Conservation (phyloP, 2,888 invertebrate genomes). For the Drosophila rellima region DNA sequence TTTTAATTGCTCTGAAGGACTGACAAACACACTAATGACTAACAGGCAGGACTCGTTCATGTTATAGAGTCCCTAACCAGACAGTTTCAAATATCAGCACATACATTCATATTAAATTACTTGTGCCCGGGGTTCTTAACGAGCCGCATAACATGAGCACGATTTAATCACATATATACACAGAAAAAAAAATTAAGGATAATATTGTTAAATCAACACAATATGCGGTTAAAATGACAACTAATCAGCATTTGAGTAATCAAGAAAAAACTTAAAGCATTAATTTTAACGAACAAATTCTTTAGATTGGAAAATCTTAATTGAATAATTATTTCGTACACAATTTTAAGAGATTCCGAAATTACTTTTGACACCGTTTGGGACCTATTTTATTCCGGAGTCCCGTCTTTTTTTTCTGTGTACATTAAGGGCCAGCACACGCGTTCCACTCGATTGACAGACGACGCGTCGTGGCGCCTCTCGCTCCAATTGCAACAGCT, state of each 20-base stretch:
- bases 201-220: too few relatives aligned
- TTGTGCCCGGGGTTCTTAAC: conserved; percentile 53
- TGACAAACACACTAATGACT: conserved; percentile 55
- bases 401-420: too few relatives aligned
- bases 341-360: too few relatives aligned
- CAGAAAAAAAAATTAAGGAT: too few relatives aligned
- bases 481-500: conserved; percentile 16
- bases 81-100: conserved; percentile 36
- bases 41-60: conserved; percentile 8
- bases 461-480: conserved; percentile 7
- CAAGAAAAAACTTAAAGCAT: too few relatives aligned
- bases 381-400: too few relatives aligned
- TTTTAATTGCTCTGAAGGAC: conserved; percentile 70
- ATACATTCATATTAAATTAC: conserved; percentile 71
- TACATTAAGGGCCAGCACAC: conserved; percentile 23
- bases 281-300: too few relatives aligned
- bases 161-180: conserved; percentile 33
- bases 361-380: too few relatives aligned
- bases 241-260: too few relatives aligned
- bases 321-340: too few relatives aligned
- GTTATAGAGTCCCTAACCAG: background rate
- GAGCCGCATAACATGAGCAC: conserved; percentile 57
- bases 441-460: conserved; percentile 23
- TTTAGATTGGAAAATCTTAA: too few relatives aligned
- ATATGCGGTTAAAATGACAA: too few relatives aligned